A percentile compares a stretch with the other conserved stretches of the same genome.
phyloP scores from a whole-genome alignment of 2,113 vertebrate species.

The Megaceryle torquata region DNA sequence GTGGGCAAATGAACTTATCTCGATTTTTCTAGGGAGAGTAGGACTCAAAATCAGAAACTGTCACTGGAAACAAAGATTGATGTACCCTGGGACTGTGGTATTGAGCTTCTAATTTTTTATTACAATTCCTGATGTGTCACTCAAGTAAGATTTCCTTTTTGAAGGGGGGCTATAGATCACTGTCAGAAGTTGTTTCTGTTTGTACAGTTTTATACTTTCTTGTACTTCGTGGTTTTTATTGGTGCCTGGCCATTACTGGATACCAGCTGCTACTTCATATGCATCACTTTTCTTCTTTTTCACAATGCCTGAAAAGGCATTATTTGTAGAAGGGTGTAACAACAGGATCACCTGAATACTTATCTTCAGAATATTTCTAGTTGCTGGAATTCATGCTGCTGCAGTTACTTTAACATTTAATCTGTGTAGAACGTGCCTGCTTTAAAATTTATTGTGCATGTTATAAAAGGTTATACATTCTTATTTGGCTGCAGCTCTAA shows the following conservation, averaged over 20 bases:
- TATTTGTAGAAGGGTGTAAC: background rate
- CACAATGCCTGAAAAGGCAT: background rate
- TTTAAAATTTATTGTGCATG: background rate
- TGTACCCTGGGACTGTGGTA: slow-evolving; percentile 52
- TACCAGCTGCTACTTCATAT: slow-evolving; percentile 37
- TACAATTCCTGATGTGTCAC: slow-evolving; percentile 66
- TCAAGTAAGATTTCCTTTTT: slow-evolving; percentile 69
- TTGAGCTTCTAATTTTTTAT: slow-evolving; percentile 76
- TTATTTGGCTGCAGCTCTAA: background rate
- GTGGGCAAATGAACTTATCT: background rate
- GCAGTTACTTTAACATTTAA: background rate
- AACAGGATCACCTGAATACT: background rate
- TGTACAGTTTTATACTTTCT: slow-evolving; percentile 56
- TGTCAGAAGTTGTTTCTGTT: slow-evolving; percentile 71
- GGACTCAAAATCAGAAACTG: slow-evolving; percentile 46
- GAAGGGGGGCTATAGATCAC: slow-evolving; percentile 61
- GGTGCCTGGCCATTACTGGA: slow-evolving; percentile 51
- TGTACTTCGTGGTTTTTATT: slow-evolving; percentile 55
- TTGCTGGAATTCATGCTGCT: slow-evolving; percentile 1
- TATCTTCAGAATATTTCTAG: background rate
- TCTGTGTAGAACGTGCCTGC: background rate
- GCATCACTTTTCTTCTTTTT: slow-evolving; percentile 2
- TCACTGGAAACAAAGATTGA: slow-evolving; percentile 70
- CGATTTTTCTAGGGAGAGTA: background rate
- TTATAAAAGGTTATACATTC: background rate